Percentiles rank a stretch among this genome's conserved stretches.
phyloP scores from a whole-genome alignment of 2,888 invertebrate species.

The Busseola fusca region DNA sequence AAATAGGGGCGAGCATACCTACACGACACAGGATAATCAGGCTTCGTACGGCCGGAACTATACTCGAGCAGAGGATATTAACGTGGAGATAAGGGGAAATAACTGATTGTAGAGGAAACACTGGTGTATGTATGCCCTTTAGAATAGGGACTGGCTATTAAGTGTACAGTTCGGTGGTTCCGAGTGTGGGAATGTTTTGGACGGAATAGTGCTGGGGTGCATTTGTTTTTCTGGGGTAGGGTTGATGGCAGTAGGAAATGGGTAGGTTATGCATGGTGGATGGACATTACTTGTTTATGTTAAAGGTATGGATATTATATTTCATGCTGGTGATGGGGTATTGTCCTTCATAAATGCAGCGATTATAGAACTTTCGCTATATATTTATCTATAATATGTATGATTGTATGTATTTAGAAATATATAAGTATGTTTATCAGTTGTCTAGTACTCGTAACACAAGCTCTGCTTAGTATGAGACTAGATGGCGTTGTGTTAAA shows the following conservation, averaged over 20 bases:
- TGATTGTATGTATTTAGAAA: no score
- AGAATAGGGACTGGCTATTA: conserved; percentile 49
- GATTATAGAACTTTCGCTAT: background rate
- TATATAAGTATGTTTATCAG: no score
- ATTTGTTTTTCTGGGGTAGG: conserved; percentile 20
- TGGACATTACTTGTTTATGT: conserved; percentile 9
- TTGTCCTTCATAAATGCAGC: background rate
- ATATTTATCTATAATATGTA: no score
- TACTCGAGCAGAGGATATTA: conserved; percentile 67
- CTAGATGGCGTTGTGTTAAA: no score
- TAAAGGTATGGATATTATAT: conserved; percentile 7
- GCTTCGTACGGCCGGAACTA: conserved; percentile 63
- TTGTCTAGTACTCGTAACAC: no score
- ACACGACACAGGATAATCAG: conserved; percentile 60
- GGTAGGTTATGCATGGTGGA: conserved; percentile 8
- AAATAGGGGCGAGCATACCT: conserved; percentile 34
- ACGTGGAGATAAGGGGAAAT: conserved; percentile 63
- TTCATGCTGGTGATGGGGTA: no score
- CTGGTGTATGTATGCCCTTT: conserved; percentile 53
- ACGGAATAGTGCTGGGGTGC: conserved; percentile 32
- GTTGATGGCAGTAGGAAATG: conserved; percentile 11
- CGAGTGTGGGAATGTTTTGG: conserved; percentile 59
- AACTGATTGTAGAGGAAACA: conserved; percentile 66
- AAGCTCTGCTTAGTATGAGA: no score
- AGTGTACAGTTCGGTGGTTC: conserved; percentile 54